Evolutionary conservation across 2,797 vertebrate species (phyloP), one percentile per base, ranked within the genome.

Genomic region (Lindbergichthys nudifrons): DNA sequence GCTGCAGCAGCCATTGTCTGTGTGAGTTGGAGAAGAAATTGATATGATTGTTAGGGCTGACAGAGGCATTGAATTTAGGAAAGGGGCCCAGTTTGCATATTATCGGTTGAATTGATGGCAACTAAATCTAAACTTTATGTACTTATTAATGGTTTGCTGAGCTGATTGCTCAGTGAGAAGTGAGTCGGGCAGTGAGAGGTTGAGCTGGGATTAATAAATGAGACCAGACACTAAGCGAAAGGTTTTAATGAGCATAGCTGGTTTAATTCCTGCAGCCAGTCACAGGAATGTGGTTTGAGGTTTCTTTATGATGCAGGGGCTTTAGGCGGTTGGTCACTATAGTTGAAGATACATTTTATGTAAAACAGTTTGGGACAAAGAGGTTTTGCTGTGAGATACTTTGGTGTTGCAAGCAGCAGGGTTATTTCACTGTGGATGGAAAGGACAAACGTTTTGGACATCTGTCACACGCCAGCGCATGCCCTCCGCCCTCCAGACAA

Each of bases 381-480:
- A 14, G 6, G 57, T 23, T 63, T 66, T 73, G 46, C 36, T 73
- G 68, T 69, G 72, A 74, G 79, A 79, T 70, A 61, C 67, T 61
- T 71, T 11, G 41, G 76, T 30, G 11, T 61, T 65, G 74, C 67
- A 77, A 68, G 74, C 67, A 77, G 70, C 41, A 79, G 45, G 60
- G 32, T 67, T 54, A 21, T 23, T 73, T 73, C 43, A 70, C 46
- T 81, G 64, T 66, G 72, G 67, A 71, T 66, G 66, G 66, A 70
- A 51, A 62, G 65, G 54, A 88, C 84, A 86, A 85, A 80, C 57
- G 77, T 58, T 65, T 79, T 3, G 64, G 84, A 82, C 80, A 86
- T 88, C 81, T 91, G 87, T 87, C 87, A 88, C 85, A 87, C 53
- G 57, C 78, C 69, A 63, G 73, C 30, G 68, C 74, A 79, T 73